Conservation (phyloP, 2,113 vertebrate genomes). For the Psilopsiagon aymara region DNA sequence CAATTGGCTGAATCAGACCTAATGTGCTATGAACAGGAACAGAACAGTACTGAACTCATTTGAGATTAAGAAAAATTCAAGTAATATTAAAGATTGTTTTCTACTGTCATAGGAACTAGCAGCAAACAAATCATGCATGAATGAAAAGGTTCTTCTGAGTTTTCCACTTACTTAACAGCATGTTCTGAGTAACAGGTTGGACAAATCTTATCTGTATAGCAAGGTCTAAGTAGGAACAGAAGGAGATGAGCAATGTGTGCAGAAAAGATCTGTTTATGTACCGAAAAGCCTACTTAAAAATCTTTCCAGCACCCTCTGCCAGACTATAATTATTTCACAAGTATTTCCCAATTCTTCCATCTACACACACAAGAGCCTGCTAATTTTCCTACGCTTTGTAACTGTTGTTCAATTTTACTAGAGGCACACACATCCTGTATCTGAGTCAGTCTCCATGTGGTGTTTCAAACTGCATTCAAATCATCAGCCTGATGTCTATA, state of each 20-base stretch:
- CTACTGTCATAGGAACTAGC: not conserved
- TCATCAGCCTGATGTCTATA: not conserved
- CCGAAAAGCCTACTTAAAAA: not conserved
- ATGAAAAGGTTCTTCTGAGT: not conserved
- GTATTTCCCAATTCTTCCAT: not conserved
- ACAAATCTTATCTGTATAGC: constrained; percentile 39
- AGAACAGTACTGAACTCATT: not conserved
- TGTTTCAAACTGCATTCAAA: not conserved
- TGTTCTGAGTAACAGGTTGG: not conserved
- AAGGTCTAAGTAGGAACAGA: constrained; percentile 23
- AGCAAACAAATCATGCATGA: not conserved
- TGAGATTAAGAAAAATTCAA: not conserved
- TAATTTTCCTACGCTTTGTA: not conserved
- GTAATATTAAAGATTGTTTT: not conserved
- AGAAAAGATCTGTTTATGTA: not conserved
- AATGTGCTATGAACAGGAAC: not conserved
- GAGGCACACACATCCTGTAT: not conserved
- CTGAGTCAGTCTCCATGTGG: not conserved
- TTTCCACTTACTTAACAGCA: constrained; percentile 26
- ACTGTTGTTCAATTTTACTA: not conserved
- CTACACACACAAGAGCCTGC: not conserved
- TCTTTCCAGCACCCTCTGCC: not conserved
- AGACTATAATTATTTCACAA: not conserved
- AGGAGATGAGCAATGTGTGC: constrained; percentile 34
- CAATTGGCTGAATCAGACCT: not conserved